A percentile compares a stretch with the other conserved stretches of the same genome.
phyloP scores from a whole-genome alignment of 2,113 vertebrate species.

The Trichomycterus rosablanca region DNA sequence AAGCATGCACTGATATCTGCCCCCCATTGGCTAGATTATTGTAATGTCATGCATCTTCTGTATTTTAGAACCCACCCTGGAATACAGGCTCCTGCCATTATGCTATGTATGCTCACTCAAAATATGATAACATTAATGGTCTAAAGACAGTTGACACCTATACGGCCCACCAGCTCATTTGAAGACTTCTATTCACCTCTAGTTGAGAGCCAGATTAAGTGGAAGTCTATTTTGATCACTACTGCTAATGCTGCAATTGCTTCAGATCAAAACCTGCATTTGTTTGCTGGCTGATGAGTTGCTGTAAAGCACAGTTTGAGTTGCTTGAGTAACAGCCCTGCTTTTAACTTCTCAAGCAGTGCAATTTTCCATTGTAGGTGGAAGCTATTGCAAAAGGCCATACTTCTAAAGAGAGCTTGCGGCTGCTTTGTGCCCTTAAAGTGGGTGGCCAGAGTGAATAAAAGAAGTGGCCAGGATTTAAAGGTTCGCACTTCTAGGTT shows the following conservation, averaged over 20 bases:
- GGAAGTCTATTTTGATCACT: conserved; percentile 2
- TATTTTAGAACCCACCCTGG: too few species aligned
- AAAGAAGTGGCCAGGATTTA: conserved; percentile 18
- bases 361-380: conserved; percentile 29
- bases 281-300: conserved; percentile 3
- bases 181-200: not conserved
- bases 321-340: conserved; percentile 12
- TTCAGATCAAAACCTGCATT: not conserved
- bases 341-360: conserved; percentile 21
- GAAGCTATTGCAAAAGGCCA: conserved; percentile 31
- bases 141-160: too few species aligned
- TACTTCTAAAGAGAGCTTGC: conserved; percentile 22
- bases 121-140: too few species aligned
- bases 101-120: too few species aligned
- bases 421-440: conserved; percentile 19
- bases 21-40: too few species aligned
- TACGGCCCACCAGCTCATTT: too few species aligned
- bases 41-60: too few species aligned
- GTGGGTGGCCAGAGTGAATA: conserved; percentile 22
- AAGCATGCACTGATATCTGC: too few species aligned
- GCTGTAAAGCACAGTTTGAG: conserved; percentile 7
- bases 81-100: too few species aligned
- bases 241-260: conserved; percentile 5
- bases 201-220: not conserved
- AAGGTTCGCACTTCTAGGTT: conserved; percentile 28